A percentile compares a stretch with the other conserved stretches of the same genome.
Conservation (phyloP, 2,797 vertebrate genomes). For the Hydrocynus forskahlii region DNA sequence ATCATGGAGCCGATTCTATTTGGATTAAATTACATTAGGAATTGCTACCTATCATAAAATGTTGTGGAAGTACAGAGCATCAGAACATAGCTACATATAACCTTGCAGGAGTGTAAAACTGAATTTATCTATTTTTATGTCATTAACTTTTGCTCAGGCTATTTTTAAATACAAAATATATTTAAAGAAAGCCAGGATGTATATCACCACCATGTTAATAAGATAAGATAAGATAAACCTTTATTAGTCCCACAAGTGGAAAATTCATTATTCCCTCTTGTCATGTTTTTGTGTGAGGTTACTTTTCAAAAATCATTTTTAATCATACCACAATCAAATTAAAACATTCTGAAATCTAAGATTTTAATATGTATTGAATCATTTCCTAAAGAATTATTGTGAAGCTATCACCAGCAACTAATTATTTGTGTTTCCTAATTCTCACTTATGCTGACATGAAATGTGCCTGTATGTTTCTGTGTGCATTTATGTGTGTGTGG, state of each 20-base stretch:
- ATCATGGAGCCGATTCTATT: slow-evolving; percentile 28
- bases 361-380: background rate
- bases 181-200: too few relatives aligned
- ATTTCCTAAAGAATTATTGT: too few relatives aligned
- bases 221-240: too few relatives aligned
- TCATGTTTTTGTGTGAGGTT: too few relatives aligned
- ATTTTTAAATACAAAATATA: too few relatives aligned
- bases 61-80: background rate
- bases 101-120: background rate
- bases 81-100: background rate
- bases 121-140: background rate
- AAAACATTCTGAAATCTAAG: background rate
- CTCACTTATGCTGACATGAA: background rate
- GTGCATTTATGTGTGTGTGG: slow-evolving; percentile 11
- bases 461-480: slow-evolving; percentile 15
- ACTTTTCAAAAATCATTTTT: too few relatives aligned
- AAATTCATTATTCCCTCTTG: too few relatives aligned
- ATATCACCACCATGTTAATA: too few relatives aligned
- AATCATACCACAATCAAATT: too few relatives aligned
- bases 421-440: background rate
- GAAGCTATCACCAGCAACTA: background rate
- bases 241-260: too few relatives aligned
- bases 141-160: background rate
- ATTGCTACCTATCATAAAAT: background rate
- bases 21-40: slow-evolving; percentile 24